Conservation (phyloP, 2,113 vertebrate species). For the Eulemur macaco region DNA sequence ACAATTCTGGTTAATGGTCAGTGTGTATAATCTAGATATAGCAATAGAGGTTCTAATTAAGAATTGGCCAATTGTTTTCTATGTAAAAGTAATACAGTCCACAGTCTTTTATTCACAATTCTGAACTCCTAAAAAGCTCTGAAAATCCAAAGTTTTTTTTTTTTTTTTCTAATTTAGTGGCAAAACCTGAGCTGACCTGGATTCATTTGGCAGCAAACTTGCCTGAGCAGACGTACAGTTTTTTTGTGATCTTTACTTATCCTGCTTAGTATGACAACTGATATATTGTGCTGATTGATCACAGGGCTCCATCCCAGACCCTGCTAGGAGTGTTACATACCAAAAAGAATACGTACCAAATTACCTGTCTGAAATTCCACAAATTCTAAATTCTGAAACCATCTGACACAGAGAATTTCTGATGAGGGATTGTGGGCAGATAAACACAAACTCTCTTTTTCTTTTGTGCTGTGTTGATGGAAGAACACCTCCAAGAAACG, state of each 20-base stretch:
- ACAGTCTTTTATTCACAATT: background rate
- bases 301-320: background rate
- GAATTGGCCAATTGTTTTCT: background rate
- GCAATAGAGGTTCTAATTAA: background rate
- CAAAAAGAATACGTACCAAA: background rate
- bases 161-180: conserved; percentile 5
- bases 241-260: background rate
- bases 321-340: background rate
- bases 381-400: background rate
- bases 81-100: background rate
- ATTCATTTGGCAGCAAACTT: background rate
- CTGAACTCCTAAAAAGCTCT: background rate
- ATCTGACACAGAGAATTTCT: background rate
- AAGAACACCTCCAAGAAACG: background rate
- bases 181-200: background rate
- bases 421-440: background rate
- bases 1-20: background rate
- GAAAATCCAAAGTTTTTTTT: background rate
- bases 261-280: background rate
- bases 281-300: background rate
- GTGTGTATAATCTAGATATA: background rate
- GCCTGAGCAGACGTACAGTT: background rate
- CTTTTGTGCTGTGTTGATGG: background rate
- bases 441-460: background rate
- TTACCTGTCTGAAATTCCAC: background rate